A percentile compares a stretch with the other conserved stretches of the same genome.
These are phyloP conservation scores for Drosophila melanogaster DNA, from an alignment of 1,140 invertebrate genomes.

Conservation along the genomic window DNA sequence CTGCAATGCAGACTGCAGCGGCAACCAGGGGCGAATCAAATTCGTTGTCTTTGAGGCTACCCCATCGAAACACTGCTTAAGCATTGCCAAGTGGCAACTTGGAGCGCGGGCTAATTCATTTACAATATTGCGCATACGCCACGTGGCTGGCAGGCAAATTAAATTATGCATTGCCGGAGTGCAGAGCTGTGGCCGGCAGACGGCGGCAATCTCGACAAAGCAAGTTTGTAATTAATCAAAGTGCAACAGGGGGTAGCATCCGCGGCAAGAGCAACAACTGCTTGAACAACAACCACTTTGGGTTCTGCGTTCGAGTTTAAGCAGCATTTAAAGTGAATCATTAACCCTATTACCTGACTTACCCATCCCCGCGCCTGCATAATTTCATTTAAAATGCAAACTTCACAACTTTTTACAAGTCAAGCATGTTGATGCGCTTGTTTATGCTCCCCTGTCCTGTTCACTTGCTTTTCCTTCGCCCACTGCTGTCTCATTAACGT, in stretches of 20 bases:
- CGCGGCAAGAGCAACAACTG: background rate
- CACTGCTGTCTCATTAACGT: constrained; percentile 41
- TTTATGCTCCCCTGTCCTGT: constrained; percentile 20
- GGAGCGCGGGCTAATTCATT: constrained; percentile 54
- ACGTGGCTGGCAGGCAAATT: constrained; percentile 51
- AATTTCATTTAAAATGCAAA: constrained; percentile 78
- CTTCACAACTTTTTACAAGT: constrained; percentile 69
- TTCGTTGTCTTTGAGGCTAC: constrained; percentile 19
- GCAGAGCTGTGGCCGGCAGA: constrained; percentile 18
- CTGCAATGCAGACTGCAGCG: background rate
- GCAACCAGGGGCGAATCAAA: constrained; percentile 25
- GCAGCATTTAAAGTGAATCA: constrained; percentile 73
- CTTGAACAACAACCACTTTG: constrained; percentile 14
- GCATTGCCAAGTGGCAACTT: constrained; percentile 11
- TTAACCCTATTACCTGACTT: constrained; percentile 68
- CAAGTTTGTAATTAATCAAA: constrained; percentile 75
- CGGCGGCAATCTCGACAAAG: constrained; percentile 41
- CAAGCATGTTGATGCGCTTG: constrained; percentile 62
- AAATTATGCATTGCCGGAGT: constrained; percentile 63
- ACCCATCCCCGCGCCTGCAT: constrained; percentile 30
- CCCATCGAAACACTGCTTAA: constrained; percentile 17
- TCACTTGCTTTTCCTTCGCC: background rate
- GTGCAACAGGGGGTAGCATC: constrained; percentile 50
- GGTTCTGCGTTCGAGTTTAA: constrained; percentile 38
- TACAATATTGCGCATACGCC: constrained; percentile 70